Percentiles rank a stretch among this genome's conserved stretches.
phyloP scores from a whole-genome alignment of 2,888 invertebrate species.

The Pterostichus niger region DNA sequence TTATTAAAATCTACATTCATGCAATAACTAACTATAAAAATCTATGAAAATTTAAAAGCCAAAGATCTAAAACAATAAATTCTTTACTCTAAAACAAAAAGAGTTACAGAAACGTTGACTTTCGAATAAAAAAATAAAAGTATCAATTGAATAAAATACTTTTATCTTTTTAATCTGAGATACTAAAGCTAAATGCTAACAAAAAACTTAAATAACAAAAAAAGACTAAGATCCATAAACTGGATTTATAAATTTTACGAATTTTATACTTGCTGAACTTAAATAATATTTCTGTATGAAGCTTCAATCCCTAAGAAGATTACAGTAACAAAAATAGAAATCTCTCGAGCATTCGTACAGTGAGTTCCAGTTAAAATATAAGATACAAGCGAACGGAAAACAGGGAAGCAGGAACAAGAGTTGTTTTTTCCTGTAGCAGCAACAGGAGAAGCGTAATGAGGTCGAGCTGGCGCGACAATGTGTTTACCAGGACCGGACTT shows the following conservation, averaged over 20 bases:
- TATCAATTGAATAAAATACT: too few species aligned
- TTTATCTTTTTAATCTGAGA: too few species aligned
- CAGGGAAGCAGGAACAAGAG: conserved; percentile 2
- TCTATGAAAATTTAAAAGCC: too few species aligned
- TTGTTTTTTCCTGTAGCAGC: conserved; percentile 8
- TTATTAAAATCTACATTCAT: too few species aligned
- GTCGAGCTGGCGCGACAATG: conserved; percentile 47
- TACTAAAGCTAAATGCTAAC: too few species aligned
- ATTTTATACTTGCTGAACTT: neutral
- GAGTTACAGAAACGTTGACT: too few species aligned
- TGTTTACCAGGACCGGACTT: neutral
- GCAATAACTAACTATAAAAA: too few species aligned
- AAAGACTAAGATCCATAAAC: neutral
- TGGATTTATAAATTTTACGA: neutral
- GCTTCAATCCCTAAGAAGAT: conserved; percentile 14
- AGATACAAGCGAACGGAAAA: neutral
- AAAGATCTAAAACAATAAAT: too few species aligned
- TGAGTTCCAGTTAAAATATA: conserved; percentile 3
- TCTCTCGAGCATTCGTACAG: conserved; percentile 20
- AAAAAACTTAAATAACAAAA: neutral
- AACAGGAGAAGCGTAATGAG: conserved; percentile 59
- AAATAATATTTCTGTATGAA: conserved; percentile 14
- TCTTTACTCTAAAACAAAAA: too few species aligned
- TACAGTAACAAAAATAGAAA: conserved; percentile 19
- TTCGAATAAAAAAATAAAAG: too few species aligned